These are phyloP conservation scores for Sthenelais limicola DNA, from an alignment of 2,888 invertebrate species.

Conservation along the genomic window DNA sequence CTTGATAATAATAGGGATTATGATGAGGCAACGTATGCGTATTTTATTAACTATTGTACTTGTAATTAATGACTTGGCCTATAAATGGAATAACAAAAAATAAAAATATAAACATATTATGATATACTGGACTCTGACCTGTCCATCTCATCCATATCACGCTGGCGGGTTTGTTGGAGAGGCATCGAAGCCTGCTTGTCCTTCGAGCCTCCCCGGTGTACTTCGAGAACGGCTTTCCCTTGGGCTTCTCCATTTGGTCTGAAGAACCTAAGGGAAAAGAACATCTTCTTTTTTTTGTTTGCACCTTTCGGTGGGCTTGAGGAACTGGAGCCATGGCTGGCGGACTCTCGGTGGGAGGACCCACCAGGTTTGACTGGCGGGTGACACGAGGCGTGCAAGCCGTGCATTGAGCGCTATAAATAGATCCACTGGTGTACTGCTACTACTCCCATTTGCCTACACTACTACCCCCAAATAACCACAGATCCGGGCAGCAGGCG, in stretches of 20 bases:
- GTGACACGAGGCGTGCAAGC: slow-evolving; percentile 17
- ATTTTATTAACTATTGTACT: too few species aligned
- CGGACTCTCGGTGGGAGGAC: slow-evolving; percentile 8
- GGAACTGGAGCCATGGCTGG: background rate
- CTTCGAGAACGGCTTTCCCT: slow-evolving; percentile 22
- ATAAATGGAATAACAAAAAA: too few species aligned
- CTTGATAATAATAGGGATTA: too few species aligned
- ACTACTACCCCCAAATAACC: too few species aligned
- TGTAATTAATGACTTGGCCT: too few species aligned
- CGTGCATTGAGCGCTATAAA: slow-evolving; percentile 12
- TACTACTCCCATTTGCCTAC: slow-evolving; percentile 6
- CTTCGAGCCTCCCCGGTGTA: background rate
- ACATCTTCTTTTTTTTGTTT: slow-evolving; percentile 20
- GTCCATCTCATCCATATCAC: background rate
- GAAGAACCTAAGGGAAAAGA: slow-evolving; percentile 21
- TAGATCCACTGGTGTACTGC: background rate
- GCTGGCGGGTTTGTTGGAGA: background rate
- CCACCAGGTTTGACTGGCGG: slow-evolving; percentile 35
- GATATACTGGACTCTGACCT: too few species aligned
- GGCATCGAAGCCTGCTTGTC: background rate
- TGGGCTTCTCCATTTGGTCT: slow-evolving; percentile 18
- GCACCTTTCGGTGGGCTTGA: background rate
- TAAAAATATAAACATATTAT: too few species aligned
- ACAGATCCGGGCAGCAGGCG: too few species aligned
- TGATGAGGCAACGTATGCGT: too few species aligned